A percentile compares a stretch with the other conserved stretches of the same genome.
Conservation (phyloP, 2,113 vertebrate species). For the Montifringilla adamsi region DNA sequence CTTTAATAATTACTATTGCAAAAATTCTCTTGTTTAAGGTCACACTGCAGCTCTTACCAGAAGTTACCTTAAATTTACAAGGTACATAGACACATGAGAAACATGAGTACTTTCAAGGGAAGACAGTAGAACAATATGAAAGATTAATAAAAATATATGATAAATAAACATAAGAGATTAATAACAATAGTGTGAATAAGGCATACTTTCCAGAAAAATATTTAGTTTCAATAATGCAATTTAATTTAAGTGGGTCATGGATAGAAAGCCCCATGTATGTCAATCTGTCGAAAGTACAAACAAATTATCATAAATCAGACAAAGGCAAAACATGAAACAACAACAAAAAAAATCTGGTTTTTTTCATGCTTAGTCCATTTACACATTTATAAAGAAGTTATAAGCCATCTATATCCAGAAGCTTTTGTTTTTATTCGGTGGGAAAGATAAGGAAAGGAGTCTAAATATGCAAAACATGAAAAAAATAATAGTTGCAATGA, state of each 20-base stretch:
- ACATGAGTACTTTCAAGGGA: not conserved
- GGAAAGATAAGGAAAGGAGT: not conserved
- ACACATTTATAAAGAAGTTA: not conserved
- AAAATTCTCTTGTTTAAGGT: not conserved
- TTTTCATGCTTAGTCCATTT: not conserved
- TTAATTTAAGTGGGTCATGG: not conserved
- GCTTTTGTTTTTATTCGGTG: not conserved
- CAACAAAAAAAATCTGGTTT: not conserved
- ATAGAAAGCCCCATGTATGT: rapidly evolving
- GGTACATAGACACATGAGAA: not conserved
- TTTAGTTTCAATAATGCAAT: not conserved
- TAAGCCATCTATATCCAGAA: not conserved
- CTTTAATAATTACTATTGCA: not conserved
- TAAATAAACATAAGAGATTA: not conserved
- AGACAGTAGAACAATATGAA: not conserved
- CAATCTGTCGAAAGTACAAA: not conserved
- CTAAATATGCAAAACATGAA: not conserved
- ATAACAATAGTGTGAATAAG: not conserved
- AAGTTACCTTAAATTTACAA: not conserved
- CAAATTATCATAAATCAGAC: not conserved
- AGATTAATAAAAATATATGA: not conserved
- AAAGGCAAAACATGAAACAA: not conserved
- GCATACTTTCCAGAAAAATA: not conserved
- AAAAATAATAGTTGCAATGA: not conserved
- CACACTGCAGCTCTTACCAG: not conserved